Evolutionary conservation across 2,888 invertebrate genomes (phyloP).

Genomic region (Pediacus dermestoides): DNA sequence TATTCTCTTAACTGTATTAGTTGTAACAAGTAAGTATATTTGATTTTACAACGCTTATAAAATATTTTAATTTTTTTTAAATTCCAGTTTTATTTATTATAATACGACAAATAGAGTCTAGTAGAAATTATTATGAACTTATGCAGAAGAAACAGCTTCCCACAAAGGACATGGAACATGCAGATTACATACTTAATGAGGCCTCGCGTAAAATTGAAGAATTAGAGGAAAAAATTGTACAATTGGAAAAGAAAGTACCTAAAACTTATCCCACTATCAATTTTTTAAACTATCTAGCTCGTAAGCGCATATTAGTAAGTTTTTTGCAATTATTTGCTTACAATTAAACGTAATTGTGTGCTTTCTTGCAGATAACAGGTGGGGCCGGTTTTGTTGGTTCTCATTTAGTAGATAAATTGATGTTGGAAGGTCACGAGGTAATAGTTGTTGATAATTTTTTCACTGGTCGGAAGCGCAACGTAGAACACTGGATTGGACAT

Average conservation of each 20-base stretch:
- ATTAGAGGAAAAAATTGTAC: constrained; percentile 68
- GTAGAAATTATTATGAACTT: no score
- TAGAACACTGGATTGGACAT: constrained; percentile 99
- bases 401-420: constrained; percentile 91
- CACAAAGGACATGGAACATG: constrained; percentile 32
- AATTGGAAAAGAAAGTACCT: constrained; percentile 69
- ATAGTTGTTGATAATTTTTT: constrained; percentile 98
- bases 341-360: neutral
- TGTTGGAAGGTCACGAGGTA: constrained; percentile 94
- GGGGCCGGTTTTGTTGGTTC: constrained; percentile 99
- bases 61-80: constrained; percentile 11
- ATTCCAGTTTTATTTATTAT: constrained; percentile 23
- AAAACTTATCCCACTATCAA: constrained; percentile 88
- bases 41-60: constrained; percentile 5
- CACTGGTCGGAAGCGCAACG: constrained; percentile 94
- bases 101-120: no score
- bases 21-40: constrained; percentile 11
- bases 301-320: constrained; percentile 87
- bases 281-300: constrained; percentile 85
- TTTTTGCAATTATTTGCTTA: neutral
- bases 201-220: constrained; percentile 63
- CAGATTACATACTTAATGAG: constrained; percentile 50
- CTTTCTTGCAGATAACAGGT: constrained; percentile 72
- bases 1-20: constrained; percentile 11
- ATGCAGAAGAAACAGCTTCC: no score